A percentile compares a stretch with the other conserved stretches of the same genome.
Conservation (phyloP, 2,113 vertebrate genomes). For the Micronycteris hirsuta region DNA sequence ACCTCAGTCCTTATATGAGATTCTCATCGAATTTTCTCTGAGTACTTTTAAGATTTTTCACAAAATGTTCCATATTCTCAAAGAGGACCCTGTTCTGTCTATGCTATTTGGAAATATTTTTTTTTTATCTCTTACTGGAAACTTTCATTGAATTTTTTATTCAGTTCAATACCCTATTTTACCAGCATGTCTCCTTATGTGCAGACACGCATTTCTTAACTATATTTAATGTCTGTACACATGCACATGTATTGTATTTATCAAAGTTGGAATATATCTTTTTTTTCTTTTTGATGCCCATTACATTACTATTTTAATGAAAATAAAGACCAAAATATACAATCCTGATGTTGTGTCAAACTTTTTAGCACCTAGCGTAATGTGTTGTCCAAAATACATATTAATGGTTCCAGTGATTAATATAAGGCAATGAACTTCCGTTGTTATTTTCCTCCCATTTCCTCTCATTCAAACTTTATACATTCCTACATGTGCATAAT, state of each 20-base stretch:
- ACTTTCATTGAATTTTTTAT: background rate
- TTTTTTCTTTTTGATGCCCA: background rate
- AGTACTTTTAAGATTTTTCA: conserved; percentile 35
- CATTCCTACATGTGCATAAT: background rate
- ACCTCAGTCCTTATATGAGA: background rate
- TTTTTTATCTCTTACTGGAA: conserved; percentile 5
- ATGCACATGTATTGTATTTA: background rate
- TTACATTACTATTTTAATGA: background rate
- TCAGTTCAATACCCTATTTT: background rate
- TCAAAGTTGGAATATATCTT: background rate
- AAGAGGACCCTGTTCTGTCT: background rate
- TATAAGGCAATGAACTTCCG: background rate
- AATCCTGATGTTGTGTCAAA: background rate
- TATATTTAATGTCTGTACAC: background rate
- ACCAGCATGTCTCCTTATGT: background rate
- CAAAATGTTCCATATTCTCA: conserved; percentile 10
- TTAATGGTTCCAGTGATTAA: background rate
- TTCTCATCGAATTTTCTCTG: conserved; percentile 42
- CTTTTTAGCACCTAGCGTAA: background rate
- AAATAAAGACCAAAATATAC: background rate
- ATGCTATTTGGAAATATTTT: conserved; percentile 26
- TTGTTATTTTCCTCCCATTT: background rate
- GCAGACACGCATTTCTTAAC: background rate
- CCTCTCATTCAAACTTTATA: background rate
- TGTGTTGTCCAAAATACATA: background rate